Evolutionary conservation across 2,113 vertebrate genomes (phyloP).

Genomic region (Mola mola): DNA sequence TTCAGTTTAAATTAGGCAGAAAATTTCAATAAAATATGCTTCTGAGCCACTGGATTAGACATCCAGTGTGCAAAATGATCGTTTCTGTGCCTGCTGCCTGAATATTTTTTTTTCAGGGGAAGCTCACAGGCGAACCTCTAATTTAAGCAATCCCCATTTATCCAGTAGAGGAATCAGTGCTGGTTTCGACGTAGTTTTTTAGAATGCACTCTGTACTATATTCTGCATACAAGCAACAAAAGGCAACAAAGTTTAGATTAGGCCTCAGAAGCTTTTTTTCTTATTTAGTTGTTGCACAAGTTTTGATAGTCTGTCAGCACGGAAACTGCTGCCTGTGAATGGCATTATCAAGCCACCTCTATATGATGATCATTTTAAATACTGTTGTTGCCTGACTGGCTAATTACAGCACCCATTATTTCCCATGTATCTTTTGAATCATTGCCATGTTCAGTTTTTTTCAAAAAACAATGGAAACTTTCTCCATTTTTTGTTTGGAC

Average conservation of each 20-base stretch:
- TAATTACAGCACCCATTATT: slow-evolving; percentile 84
- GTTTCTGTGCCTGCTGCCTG: slow-evolving; percentile 19
- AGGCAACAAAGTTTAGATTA: slow-evolving; percentile 18
- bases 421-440: slow-evolving; percentile 85
- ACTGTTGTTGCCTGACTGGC: slow-evolving; percentile 69
- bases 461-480: slow-evolving; percentile 84
- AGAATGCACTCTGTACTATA: slow-evolving; percentile 6
- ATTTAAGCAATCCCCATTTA: slow-evolving; percentile 41
- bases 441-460: slow-evolving; percentile 83
- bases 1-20: slow-evolving; percentile 81
- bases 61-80: slow-evolving; percentile 39
- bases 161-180: background rate
- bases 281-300: background rate
- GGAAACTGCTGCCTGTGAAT: slow-evolving; percentile 53
- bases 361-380: slow-evolving; percentile 73
- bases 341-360: slow-evolving; percentile 68
- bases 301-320: slow-evolving; percentile 33
- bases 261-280: slow-evolving; percentile 7
- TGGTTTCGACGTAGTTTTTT: slow-evolving; percentile 1
- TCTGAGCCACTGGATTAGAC: slow-evolving; percentile 65
- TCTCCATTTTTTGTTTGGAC: slow-evolving; percentile 78
- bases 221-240: slow-evolving; percentile 29
- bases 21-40: slow-evolving; percentile 81
- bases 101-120: background rate
- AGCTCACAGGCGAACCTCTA: slow-evolving; percentile 32